Evolutionary conservation across 2,113 vertebrate species (phyloP).

Genomic region (Hippopotamus amphibius): DNA sequence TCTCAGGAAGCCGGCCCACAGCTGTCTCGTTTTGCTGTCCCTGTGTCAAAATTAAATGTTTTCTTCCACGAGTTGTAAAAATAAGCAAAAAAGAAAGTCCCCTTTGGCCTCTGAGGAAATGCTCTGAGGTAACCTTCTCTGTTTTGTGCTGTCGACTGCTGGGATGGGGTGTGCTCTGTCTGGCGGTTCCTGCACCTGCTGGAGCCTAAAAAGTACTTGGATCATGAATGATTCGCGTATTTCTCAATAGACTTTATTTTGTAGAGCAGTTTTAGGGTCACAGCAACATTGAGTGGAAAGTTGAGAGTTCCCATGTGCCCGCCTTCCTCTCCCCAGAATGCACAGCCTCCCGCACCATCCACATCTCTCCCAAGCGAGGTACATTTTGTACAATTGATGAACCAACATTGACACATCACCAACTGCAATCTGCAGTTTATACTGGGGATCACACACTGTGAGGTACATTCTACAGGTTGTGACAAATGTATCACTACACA

Average conservation of each 20-base stretch:
- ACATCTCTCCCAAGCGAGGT: not conserved
- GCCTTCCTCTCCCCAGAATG: not conserved
- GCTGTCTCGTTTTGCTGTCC: conserved; percentile 42
- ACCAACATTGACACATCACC: not conserved
- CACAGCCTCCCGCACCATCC: not conserved
- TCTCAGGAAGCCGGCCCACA: not conserved
- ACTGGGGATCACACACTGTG: not conserved
- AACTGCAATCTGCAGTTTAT: not conserved
- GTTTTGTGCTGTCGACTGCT: not conserved
- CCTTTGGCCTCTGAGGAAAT: conserved; percentile 36
- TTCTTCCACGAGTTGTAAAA: not conserved
- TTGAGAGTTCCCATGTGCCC: not conserved
- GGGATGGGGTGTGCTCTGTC: conserved; percentile 2
- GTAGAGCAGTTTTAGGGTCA: not conserved
- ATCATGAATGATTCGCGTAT: not conserved
- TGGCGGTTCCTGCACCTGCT: conserved; percentile 30
- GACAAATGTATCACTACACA: not conserved
- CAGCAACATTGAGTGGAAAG: not conserved
- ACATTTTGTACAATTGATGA: not conserved
- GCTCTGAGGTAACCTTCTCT: conserved; percentile 62
- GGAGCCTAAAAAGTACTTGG: not conserved
- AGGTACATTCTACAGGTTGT: not conserved
- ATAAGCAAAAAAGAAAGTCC: conserved; percentile 72
- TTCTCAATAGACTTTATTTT: not conserved
- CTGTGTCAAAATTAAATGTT: not conserved